These are phyloP conservation scores for Drosophila tripunctata DNA, from an alignment of 2,888 invertebrate genomes.

Conservation along the genomic window DNA sequence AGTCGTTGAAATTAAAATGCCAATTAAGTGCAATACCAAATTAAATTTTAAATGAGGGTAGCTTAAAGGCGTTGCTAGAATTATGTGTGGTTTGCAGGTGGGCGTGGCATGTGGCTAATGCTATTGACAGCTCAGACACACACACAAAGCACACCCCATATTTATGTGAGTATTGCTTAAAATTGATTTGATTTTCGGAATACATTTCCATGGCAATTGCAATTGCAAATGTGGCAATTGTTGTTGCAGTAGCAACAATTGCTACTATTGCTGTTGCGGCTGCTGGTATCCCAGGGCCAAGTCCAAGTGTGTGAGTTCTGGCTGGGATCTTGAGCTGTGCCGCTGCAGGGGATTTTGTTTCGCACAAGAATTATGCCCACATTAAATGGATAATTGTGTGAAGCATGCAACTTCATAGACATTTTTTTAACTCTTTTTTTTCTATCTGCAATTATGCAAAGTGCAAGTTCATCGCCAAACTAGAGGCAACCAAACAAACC, in stretches of 20 bases:
- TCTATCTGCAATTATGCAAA: conserved; percentile 67
- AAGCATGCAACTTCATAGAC: conserved; percentile 28
- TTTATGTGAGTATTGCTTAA: conserved; percentile 30
- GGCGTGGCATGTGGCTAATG: conserved; percentile 18
- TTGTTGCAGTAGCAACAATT: conserved; percentile 1
- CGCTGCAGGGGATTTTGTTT: conserved; percentile 43
- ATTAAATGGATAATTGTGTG: conserved; percentile 66
- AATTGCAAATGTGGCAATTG: not conserved
- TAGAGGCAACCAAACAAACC: too few relatives aligned
- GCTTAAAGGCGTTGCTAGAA: not conserved
- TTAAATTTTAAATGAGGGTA: not conserved
- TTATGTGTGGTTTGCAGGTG: not conserved
- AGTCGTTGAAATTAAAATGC: not conserved
- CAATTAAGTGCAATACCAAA: not conserved
- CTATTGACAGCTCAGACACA: conserved; percentile 21
- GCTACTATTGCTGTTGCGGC: conserved; percentile 8
- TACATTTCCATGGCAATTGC: conserved; percentile 29
- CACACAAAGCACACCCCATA: conserved; percentile 1
- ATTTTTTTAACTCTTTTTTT: not conserved
- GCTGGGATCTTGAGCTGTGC: conserved; percentile 12
- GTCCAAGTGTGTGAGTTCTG: conserved; percentile 52
- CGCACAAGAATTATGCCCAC: conserved; percentile 67
- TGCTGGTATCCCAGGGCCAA: conserved; percentile 38
- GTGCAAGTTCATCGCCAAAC: conserved; percentile 68
- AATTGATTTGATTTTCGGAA: conserved; percentile 37